Conservation (phyloP, 2,113 vertebrate genomes). For the Planiliza haematocheilus region DNA sequence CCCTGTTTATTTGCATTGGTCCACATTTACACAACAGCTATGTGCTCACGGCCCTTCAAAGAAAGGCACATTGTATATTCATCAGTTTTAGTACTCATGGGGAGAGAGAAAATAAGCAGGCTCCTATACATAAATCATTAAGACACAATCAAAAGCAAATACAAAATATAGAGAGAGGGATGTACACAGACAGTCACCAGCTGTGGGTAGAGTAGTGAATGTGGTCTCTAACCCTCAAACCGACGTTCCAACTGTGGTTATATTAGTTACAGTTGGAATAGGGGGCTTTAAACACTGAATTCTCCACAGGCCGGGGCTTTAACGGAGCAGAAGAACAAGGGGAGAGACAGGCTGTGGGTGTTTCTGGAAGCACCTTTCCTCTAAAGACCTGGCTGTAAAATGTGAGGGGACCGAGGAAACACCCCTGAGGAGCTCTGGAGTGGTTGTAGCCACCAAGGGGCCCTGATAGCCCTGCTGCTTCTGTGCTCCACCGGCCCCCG, state of each 20-base stretch:
- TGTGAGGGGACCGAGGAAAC: slow-evolving; percentile 75
- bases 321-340: slow-evolving; percentile 68
- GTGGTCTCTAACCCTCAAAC: slow-evolving; percentile 67
- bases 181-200: slow-evolving; percentile 52
- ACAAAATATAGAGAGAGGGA: slow-evolving; percentile 51
- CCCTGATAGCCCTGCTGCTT: slow-evolving; percentile 79
- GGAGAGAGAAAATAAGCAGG: slow-evolving; percentile 77
- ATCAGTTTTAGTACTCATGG: slow-evolving; percentile 71
- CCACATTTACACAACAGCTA: slow-evolving; percentile 74
- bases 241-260: slow-evolving; percentile 31
- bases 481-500: slow-evolving; percentile 88
- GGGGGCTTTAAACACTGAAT: slow-evolving; percentile 63
- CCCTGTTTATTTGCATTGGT: slow-evolving; percentile 78
- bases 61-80: slow-evolving; percentile 74
- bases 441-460: slow-evolving; percentile 74
- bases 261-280: slow-evolving; percentile 57
- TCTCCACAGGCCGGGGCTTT: slow-evolving; percentile 69
- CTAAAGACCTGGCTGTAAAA: slow-evolving; percentile 80
- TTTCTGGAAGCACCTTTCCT: slow-evolving; percentile 75
- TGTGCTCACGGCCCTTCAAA: slow-evolving; percentile 71
- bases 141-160: slow-evolving; percentile 72
- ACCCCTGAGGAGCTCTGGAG: slow-evolving; percentile 79
- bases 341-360: slow-evolving; percentile 64
- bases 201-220: slow-evolving; percentile 52
- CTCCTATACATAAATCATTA: slow-evolving; percentile 79